Percentiles rank a stretch among this genome's conserved stretches.
Evolutionary conservation across 2,113 vertebrate genomes (phyloP).

Genomic region (Mobula birostris): DNA sequence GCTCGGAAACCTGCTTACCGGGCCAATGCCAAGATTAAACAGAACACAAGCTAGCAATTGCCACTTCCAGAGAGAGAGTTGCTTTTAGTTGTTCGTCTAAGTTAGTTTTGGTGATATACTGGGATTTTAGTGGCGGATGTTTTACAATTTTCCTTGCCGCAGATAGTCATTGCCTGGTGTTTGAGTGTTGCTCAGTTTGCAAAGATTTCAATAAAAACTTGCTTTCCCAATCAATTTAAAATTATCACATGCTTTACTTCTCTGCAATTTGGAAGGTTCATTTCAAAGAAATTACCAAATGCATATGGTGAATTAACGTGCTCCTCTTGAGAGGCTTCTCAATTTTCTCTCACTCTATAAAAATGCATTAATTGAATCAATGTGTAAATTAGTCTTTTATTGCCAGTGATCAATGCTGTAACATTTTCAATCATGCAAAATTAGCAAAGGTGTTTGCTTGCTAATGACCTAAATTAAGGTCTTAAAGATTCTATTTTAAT

Average conservation of each 20-base stretch:
- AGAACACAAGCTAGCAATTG: no score
- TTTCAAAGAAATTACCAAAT: neutral
- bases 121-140: no score
- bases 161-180: no score
- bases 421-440: conserved; percentile 23
- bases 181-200: neutral
- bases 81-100: no score
- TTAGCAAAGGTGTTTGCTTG: neutral
- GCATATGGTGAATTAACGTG: neutral
- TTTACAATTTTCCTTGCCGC: no score
- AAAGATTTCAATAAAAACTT: neutral
- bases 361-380: conserved; percentile 20
- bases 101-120: no score
- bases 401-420: neutral
- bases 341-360: neutral
- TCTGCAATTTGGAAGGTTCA: neutral
- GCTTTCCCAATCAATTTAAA: neutral
- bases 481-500: neutral
- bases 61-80: no score
- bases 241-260: neutral
- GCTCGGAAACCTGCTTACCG: no score
- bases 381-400: conserved; percentile 8
- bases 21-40: no score
- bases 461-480: neutral
- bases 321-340: neutral